Base-by-base conservation (phyloP, 2,888 invertebrate species). In the Mesorhabditis sp. region DNA sequence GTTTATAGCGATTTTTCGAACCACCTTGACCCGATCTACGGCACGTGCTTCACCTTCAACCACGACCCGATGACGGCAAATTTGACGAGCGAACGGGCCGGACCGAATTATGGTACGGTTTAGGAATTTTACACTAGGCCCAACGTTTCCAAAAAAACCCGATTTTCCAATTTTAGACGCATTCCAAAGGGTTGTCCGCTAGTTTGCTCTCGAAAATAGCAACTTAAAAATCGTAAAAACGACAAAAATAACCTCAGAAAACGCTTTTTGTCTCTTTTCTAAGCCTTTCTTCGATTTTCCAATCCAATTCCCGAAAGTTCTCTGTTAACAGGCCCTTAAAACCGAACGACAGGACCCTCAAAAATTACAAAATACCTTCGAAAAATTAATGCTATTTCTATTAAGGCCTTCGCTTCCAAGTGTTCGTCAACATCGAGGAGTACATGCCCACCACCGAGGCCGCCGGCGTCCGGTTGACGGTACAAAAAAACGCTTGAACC, bases 31-130 rank as follows among this genome's bases (percentile, higher is more conserved):
- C 83, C 85, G 5, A 75, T 81, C 3, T 85, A 77, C 66, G 85
- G 85, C n/a, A 85, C 85, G 67, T 85, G 85, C 70, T 85, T 80
- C 76, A 85, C 83, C 5, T 85, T 83, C 72, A 82, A 82, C 58
- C 76, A 74, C 15, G 78, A 80, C 62, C 61, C 72, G 13, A 70
- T 74, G 6, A 79, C 75, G 5, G 7, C 58, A n/a, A 78, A 82
- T 64, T 72, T 79, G 41, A 80, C 80, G 13, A 81, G 78, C 70
- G 83, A 83, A 67, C 65, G 85, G 58, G 82, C 85, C 4, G 85
- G 85, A 4, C 81, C 85, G 0, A 76, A 78, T 43, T 85, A 85
- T 66, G 84, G 84, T 83, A 67, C 42, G 45, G 28, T 28, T 28
- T 28, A 28, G 28, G 28, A 28, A 28, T 28, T 28, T 28, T 28